phyloP scores from a whole-genome alignment of 2,797 vertebrate genomes.

The Petrocephalus sullivani region DNA sequence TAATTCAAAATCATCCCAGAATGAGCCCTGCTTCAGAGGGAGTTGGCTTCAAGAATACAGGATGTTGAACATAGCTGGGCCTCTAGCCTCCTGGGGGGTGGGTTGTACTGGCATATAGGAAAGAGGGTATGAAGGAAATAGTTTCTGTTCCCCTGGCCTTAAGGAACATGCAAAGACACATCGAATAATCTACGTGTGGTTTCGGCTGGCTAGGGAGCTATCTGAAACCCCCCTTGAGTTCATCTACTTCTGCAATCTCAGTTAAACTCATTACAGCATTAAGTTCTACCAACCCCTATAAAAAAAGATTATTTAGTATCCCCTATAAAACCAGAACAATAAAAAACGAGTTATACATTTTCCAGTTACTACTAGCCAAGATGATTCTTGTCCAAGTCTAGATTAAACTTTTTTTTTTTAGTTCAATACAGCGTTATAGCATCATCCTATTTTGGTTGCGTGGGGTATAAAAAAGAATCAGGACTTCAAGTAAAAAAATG shows the following conservation, averaged over 20 bases:
- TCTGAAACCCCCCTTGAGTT: background rate
- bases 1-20: background rate
- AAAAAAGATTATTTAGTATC: slow-evolving; percentile 48
- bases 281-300: slow-evolving; percentile 37
- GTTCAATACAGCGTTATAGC: slow-evolving; percentile 23
- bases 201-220: background rate
- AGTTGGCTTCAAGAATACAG: background rate
- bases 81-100: background rate
- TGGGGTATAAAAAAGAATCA: slow-evolving; percentile 35
- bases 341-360: slow-evolving; percentile 46
- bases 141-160: background rate
- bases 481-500: slow-evolving; percentile 27
- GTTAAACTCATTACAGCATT: slow-evolving; percentile 18
- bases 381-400: slow-evolving; percentile 23
- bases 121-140: background rate
- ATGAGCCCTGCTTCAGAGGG: background rate
- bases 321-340: slow-evolving; percentile 49
- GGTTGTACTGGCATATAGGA: background rate
- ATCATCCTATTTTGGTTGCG: slow-evolving; percentile 31
- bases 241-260: background rate
- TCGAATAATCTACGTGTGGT: background rate
- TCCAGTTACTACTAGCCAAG: slow-evolving; percentile 16
- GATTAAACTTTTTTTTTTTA: slow-evolving; percentile 15
- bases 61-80: background rate
- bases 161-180: background rate